phyloP scores from a whole-genome alignment of 2,888 invertebrate species.

The Norana najaformis region DNA sequence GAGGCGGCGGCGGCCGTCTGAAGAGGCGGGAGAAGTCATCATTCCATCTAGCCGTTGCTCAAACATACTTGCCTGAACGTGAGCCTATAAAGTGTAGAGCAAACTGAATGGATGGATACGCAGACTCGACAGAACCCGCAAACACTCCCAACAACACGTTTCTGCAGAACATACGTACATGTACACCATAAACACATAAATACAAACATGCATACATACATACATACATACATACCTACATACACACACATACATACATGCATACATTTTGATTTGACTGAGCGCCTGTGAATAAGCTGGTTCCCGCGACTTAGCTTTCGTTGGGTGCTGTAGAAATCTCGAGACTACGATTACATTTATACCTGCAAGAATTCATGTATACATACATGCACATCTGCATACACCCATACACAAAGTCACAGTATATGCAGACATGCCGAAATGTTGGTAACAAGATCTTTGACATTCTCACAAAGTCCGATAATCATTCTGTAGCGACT shows the following conservation, averaged over 20 bases:
- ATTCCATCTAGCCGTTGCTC: background rate
- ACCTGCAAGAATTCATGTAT: background rate
- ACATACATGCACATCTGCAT: background rate
- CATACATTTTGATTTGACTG: too few relatives aligned
- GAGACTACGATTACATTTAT: background rate
- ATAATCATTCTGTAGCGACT: too few relatives aligned
- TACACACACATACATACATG: too few relatives aligned
- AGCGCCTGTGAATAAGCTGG: too few relatives aligned
- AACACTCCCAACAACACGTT: background rate
- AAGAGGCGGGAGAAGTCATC: background rate
- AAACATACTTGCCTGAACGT: background rate
- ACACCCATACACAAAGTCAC: background rate
- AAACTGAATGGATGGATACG: background rate
- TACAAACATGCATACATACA: background rate
- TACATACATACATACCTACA: too few relatives aligned
- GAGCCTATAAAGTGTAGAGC: background rate
- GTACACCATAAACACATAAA: too few relatives aligned
- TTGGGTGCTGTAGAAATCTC: too few relatives aligned
- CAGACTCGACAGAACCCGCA: background rate
- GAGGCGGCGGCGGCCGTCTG: background rate
- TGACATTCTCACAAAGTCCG: background rate
- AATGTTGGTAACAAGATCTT: background rate
- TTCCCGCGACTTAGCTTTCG: too few relatives aligned
- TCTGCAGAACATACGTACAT: background rate
- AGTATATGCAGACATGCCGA: background rate